Evolutionary conservation across 2,888 invertebrate genomes (phyloP), one percentile per base, ranked within the genome.

Genomic region (Microctonus hyperodae): DNA sequence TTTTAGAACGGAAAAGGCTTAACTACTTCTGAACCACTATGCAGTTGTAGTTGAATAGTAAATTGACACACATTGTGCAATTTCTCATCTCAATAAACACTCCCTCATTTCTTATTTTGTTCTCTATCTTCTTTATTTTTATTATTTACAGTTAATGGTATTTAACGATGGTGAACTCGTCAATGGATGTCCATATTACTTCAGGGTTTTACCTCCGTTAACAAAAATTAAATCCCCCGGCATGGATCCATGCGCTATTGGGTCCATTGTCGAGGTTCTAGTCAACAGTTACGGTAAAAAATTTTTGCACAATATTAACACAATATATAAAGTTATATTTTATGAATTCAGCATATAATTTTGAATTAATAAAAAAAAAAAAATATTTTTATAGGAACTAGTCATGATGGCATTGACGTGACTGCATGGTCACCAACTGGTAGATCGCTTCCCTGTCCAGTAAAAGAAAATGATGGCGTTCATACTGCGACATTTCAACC

Each of bases 401-500:
- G 83, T 83, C 83, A 83, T 76, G 83, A 83, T 68, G 95, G 95
- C 76, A 94, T 98, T 67, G 90, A 94, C 74, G 97, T 98, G 64
- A 94, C 95, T 58, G 97, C 98, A 0, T 92, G 93, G 76, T 93
- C 97, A 23, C 98, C 98, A 0, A 92, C 93, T 59, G 96, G 96
- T 13, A 89, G 93, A 55, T 89, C 92, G 0, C 88, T 94, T 65
- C 88, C 90, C 69, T 93, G 95, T 81, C 94, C 94, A 0, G 91
- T 95, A n/a, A 91, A 91, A 51, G 92, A 92, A 71, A 90, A 92
- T n/a, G 92, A 92, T 55, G 95, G 94, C 65, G 94, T 95, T 63
- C 97, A 96, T 81, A 94, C 95, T 74, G 97, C 98, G 73, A 97
- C 95, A 77, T 98, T 98, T 85, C 95, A 97, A 81, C 98, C 98